These are phyloP conservation scores for Bombus terrestris DNA, from an alignment of 1,140 invertebrate genomes.

Conservation along the genomic window DNA sequence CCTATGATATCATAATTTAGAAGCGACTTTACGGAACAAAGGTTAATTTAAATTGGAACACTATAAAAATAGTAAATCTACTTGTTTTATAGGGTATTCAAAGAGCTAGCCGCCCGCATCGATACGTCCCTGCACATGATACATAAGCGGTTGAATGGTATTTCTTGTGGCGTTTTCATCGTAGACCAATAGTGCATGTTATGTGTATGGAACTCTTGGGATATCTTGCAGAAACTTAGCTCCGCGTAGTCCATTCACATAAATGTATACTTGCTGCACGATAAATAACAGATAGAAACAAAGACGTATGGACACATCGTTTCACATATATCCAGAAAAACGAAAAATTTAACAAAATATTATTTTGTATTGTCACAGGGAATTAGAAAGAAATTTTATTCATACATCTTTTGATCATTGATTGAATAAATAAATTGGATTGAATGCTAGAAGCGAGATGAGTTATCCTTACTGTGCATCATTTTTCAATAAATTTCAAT, in stretches of 20 bases:
- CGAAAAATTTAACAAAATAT: too few species aligned
- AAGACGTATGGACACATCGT: not conserved
- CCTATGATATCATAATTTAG: not conserved
- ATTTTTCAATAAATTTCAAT: too few species aligned
- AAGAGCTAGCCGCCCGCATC: not conserved
- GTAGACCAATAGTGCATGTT: not conserved
- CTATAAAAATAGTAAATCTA: not conserved
- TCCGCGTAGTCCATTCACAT: not conserved
- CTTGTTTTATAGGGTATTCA: not conserved
- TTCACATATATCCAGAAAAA: too few species aligned
- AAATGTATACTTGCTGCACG: not conserved
- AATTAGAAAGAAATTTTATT: too few species aligned
- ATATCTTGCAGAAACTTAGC: not conserved
- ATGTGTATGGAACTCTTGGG: not conserved
- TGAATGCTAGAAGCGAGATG: too few species aligned
- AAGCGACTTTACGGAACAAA: not conserved
- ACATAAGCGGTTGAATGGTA: not conserved
- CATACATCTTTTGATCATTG: too few species aligned
- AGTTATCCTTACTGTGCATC: too few species aligned
- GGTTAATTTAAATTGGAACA: too few species aligned
- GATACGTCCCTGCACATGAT: not conserved
- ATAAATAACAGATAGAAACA: not conserved
- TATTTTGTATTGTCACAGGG: too few species aligned
- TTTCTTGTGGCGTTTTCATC: not conserved
- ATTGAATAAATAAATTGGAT: too few species aligned